Evolutionary conservation across 2,888 invertebrate species (phyloP).

Genomic region (Strigamia transsilvanica): DNA sequence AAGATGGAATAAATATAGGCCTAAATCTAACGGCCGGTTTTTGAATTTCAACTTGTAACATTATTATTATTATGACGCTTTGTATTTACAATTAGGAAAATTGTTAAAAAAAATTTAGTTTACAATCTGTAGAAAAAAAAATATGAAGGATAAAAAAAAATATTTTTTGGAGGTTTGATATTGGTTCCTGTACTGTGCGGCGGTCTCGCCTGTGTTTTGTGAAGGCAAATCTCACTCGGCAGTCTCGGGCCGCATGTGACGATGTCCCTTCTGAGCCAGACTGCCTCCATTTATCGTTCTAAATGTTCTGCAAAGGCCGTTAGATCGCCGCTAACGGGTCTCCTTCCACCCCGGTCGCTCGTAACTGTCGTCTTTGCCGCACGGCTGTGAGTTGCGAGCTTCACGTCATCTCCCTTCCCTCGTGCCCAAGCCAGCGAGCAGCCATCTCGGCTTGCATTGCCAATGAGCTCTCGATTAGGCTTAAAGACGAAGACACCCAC

Average conservation of each 20-base stretch:
- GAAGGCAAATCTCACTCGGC: conserved; percentile 36
- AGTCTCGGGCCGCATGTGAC: conserved; percentile 48
- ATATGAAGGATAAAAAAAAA: not conserved
- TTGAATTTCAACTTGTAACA: not conserved
- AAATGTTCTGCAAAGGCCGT: conserved; percentile 52
- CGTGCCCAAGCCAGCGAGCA: conserved; percentile 42
- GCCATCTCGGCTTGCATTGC: conserved; percentile 47
- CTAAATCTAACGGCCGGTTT: conserved; percentile 25
- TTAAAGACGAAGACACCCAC: conserved; percentile 29
- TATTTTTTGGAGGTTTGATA: not conserved
- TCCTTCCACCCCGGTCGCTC: conserved; percentile 53
- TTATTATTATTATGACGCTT: not conserved
- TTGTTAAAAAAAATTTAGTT: not conserved
- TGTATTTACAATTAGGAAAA: not conserved
- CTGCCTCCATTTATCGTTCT: conserved; percentile 52
- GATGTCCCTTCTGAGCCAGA: conserved; percentile 51
- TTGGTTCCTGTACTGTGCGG: conserved; percentile 6
- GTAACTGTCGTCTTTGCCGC: conserved; percentile 52
- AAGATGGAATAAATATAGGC: not conserved
- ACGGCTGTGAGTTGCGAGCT: conserved; percentile 50
- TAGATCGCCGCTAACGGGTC: conserved; percentile 53
- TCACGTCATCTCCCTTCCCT: conserved; percentile 50
- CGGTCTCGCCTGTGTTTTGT: conserved; percentile 39
- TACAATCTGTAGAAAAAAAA: not conserved
- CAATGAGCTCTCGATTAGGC: conserved; percentile 40